Percentiles rank a stretch among this genome's conserved stretches.
phyloP scores from a whole-genome alignment of 2,113 vertebrate genomes.

The Mormoops blainvillei region DNA sequence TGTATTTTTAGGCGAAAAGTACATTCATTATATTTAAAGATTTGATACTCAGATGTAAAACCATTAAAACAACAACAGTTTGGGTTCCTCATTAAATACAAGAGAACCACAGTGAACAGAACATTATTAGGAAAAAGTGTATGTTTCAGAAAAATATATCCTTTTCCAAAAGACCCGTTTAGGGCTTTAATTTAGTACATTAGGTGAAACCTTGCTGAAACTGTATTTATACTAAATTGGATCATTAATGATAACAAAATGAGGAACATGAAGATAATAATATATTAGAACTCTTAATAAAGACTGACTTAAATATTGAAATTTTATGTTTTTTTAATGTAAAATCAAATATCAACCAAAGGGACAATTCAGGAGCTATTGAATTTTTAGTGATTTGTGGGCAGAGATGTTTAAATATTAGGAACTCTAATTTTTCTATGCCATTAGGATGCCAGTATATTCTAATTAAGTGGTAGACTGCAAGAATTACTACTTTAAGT shows the following conservation, averaged over 20 bases:
- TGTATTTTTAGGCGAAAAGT: conserved; percentile 1
- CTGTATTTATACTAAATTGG: background rate
- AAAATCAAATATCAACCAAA: conserved; percentile 6
- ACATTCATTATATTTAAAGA: background rate
- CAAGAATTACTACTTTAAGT: conserved; percentile 3
- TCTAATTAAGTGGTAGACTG: background rate
- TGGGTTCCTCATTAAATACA: background rate
- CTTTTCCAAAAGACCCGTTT: background rate
- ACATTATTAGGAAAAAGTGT: background rate
- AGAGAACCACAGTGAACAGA: background rate
- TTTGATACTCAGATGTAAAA: background rate
- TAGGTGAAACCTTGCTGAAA: background rate
- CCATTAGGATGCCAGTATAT: background rate
- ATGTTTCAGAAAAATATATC: background rate
- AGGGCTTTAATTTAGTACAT: background rate
- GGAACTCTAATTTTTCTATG: background rate
- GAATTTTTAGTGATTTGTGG: conserved; percentile 25
- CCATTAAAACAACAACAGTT: background rate
- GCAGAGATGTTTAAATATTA: conserved; percentile 12
- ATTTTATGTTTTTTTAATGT: background rate
- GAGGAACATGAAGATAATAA: background rate
- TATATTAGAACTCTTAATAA: conserved; percentile 13
- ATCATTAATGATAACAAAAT: background rate
- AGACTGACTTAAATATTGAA: background rate
- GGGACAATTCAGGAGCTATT: background rate